These are phyloP conservation scores for Luidia sarsii DNA, from an alignment of 53 echinoderm and acorn worm genomes.

Conservation along the genomic window DNA sequence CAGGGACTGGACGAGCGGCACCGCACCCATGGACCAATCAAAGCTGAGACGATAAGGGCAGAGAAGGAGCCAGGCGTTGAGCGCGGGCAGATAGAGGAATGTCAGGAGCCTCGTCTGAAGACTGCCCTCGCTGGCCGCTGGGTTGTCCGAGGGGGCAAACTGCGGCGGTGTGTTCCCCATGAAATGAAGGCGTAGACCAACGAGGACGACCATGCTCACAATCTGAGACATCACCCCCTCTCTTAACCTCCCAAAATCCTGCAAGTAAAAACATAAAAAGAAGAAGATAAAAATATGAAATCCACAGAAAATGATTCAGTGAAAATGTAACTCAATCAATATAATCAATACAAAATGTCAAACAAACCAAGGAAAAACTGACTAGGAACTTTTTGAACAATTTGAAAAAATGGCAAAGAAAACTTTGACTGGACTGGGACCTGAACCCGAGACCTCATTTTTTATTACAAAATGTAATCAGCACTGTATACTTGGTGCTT, in stretches of 20 bases:
- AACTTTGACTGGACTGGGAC: no score
- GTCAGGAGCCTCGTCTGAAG: conserved; percentile 80
- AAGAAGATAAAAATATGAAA: not conserved
- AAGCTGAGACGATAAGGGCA: conserved; percentile 80
- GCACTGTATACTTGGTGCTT: no score
- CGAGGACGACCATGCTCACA: conserved; percentile 56
- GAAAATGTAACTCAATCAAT: no score
- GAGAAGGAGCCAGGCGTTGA: conserved; percentile 87
- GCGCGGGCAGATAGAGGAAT: conserved; percentile 78
- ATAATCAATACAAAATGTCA: no score
- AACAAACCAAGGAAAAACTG: no score
- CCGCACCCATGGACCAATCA: conserved; percentile 97
- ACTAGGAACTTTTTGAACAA: no score
- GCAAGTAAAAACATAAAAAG: conserved; percentile 37
- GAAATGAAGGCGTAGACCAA: conserved; percentile 73
- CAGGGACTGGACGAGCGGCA: conserved; percentile 79
- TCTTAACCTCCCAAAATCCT: conserved; percentile 51
- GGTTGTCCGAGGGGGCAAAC: conserved; percentile 94
- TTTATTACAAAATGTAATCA: no score
- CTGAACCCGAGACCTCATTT: no score
- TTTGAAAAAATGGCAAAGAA: no score
- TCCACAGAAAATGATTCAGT: not conserved
- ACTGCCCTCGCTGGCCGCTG: conserved; percentile 82
- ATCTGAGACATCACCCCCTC: conserved; percentile 63
- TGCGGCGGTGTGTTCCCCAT: conserved; percentile 80